Conservation (phyloP, 2,113 vertebrate species). For the Empidonax traillii region DNA sequence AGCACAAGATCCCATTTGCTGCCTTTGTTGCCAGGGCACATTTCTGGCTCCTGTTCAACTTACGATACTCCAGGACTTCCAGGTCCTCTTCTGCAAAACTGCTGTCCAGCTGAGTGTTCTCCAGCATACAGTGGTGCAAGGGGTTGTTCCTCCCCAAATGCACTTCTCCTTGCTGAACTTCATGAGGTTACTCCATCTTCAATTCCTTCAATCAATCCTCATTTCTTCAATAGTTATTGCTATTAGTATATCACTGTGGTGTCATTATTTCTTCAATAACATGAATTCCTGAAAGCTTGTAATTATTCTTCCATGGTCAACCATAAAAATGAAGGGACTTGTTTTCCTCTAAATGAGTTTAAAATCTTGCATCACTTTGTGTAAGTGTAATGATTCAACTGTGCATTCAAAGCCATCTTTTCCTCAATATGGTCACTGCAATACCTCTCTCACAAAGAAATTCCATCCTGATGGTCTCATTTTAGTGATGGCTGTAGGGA, state of each 20-base stretch:
- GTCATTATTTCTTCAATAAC: background rate
- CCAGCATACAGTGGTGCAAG: accelerated
- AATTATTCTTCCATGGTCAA: background rate
- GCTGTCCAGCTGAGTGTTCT: background rate
- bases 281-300: background rate
- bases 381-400: background rate
- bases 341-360: background rate
- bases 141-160: background rate
- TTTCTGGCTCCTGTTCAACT: background rate
- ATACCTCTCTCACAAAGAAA: background rate
- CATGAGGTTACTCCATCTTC: background rate
- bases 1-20: background rate
- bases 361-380: background rate
- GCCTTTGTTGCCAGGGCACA: background rate
- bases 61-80: background rate
- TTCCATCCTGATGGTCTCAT: background rate
- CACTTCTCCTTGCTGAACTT: background rate
- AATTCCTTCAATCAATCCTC: background rate
- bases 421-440: background rate
- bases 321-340: background rate
- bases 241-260: background rate
- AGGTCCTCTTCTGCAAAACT: background rate
- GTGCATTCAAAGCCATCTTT: background rate
- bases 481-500: background rate
- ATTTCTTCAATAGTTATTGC: background rate